Evolutionary conservation across 2,113 vertebrate species (phyloP).

Genomic region (Noturus placidus): DNA sequence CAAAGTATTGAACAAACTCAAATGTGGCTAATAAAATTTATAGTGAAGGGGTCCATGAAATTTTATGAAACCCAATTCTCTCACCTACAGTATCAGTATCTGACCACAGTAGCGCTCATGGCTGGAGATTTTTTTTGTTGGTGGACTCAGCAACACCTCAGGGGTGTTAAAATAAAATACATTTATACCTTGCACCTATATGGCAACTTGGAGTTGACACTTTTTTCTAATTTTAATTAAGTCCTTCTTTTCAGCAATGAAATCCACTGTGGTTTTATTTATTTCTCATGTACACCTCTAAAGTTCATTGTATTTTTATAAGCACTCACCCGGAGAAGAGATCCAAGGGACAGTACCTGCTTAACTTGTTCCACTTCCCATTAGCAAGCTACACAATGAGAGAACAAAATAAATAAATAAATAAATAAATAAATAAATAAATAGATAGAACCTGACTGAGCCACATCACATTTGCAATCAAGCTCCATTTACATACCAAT

Average conservation of each 20-base stretch:
- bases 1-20: not conserved
- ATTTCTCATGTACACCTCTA: not conserved
- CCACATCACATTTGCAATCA: not conserved
- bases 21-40: not conserved
- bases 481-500: not conserved
- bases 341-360: slow-evolving; percentile 93
- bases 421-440: not conserved
- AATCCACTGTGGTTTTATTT: not conserved
- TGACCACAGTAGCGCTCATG: not conserved
- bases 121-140: not conserved
- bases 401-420: slow-evolving; percentile 2
- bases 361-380: slow-evolving; percentile 92
- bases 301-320: not conserved
- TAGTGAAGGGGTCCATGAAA: not conserved
- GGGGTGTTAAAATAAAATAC: too few relatives aligned
- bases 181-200: not conserved
- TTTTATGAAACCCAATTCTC: not conserved
- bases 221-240: not conserved
- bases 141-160: not conserved
- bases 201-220: not conserved
- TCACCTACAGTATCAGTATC: not conserved
- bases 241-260: not conserved
- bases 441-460: not conserved
- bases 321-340: slow-evolving; percentile 94
- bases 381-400: slow-evolving; percentile 81